Evolutionary conservation across 2,797 vertebrate species (phyloP).

Genomic region (Macroramphosus scolopax): DNA sequence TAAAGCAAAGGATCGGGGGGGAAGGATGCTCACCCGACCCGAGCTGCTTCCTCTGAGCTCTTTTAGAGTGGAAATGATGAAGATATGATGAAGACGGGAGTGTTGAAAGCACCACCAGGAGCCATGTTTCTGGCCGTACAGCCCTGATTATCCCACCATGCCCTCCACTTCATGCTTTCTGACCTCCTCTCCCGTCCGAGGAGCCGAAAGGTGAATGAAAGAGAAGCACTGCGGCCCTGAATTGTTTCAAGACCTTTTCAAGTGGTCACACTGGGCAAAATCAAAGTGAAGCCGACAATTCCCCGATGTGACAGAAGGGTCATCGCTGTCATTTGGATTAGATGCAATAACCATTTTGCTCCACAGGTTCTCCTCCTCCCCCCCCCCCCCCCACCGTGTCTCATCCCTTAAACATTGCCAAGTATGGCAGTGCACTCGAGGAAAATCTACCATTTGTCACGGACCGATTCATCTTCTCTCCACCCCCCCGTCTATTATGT

Average conservation of each 20-base stretch:
- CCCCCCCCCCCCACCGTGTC: slow-evolving; percentile 3
- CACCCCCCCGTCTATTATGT: slow-evolving; percentile 53
- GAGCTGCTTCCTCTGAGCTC: no score
- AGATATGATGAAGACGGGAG: slow-evolving; percentile 15
- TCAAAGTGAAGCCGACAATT: slow-evolving; percentile 43
- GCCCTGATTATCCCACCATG: slow-evolving; percentile 18
- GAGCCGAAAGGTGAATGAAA: slow-evolving; percentile 48
- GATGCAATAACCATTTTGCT: slow-evolving; percentile 57
- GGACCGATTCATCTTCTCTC: slow-evolving; percentile 39
- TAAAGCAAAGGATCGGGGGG: no score
- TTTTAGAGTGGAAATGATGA: no score
- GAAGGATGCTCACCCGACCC: no score
- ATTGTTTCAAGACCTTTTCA: slow-evolving; percentile 48
- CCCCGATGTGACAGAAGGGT: slow-evolving; percentile 44
- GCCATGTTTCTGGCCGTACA: slow-evolving; percentile 27
- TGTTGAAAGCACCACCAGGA: neutral
- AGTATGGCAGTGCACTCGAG: slow-evolving; percentile 26
- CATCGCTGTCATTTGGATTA: slow-evolving; percentile 63
- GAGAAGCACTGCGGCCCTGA: slow-evolving; percentile 38
- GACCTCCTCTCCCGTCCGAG: slow-evolving; percentile 39
- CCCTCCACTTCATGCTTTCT: slow-evolving; percentile 11
- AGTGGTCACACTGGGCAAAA: slow-evolving; percentile 38
- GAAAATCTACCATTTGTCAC: slow-evolving; percentile 53
- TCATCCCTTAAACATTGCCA: slow-evolving; percentile 43
- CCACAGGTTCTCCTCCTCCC: slow-evolving; percentile 15